Percentiles rank a stretch among this genome's conserved stretches.
Conservation (phyloP, 2,888 invertebrate species). For the Gastrophysa polygoni region DNA sequence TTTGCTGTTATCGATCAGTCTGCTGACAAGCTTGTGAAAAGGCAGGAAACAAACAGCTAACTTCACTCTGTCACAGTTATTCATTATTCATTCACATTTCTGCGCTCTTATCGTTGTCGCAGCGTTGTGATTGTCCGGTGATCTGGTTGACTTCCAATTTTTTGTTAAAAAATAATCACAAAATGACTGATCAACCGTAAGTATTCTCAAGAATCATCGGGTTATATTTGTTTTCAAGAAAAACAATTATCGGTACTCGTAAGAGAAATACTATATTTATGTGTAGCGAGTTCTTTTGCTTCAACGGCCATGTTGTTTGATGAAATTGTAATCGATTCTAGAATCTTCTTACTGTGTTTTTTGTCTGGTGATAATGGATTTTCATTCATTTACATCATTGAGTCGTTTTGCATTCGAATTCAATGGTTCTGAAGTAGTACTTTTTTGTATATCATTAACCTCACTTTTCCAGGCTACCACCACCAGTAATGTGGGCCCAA, state of each 20-base stretch:
- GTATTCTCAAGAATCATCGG: constrained; percentile 23
- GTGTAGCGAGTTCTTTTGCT: constrained; percentile 9
- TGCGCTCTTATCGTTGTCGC: no score
- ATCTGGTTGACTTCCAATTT: constrained; percentile 24
- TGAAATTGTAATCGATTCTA: constrained; percentile 49
- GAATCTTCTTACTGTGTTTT: constrained; percentile 42
- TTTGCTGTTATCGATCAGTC: constrained; percentile 27
- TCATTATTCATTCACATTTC: no score
- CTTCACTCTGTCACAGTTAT: constrained; percentile 36
- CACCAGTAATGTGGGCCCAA: constrained; percentile 94
- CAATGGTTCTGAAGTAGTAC: not conserved
- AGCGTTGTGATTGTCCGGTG: constrained; percentile 39
- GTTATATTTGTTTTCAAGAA: not conserved
- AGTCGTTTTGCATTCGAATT: not conserved
- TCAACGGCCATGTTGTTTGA: constrained; percentile 51
- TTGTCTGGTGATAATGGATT: not conserved
- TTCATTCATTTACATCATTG: not conserved
- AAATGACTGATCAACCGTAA: constrained; percentile 51
- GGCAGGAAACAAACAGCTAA: constrained; percentile 23
- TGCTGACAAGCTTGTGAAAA: constrained; percentile 19
- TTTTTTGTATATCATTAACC: constrained; percentile 32
- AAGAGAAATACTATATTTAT: constrained; percentile 3
- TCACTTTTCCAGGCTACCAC: constrained; percentile 66
- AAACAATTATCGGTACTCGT: not conserved
- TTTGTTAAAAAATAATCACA: constrained; percentile 33